These are phyloP conservation scores for Pyrgilauda ruficollis DNA, from an alignment of 2,113 vertebrate genomes.

Conservation along the genomic window DNA sequence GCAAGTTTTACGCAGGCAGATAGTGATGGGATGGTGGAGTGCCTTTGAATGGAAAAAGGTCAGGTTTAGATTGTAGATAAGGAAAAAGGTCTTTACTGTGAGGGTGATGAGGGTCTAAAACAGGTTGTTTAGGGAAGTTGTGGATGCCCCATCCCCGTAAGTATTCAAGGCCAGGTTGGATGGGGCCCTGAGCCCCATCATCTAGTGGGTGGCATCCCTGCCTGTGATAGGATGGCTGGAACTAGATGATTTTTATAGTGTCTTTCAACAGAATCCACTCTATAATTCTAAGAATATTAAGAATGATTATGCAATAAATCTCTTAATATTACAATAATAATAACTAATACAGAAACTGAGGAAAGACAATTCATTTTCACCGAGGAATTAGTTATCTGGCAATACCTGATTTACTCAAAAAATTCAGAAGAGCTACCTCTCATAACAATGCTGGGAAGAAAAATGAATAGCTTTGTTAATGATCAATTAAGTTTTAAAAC, in stretches of 20 bases:
- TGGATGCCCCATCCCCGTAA: not conserved
- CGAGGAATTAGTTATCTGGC: not conserved
- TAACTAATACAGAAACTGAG: not conserved
- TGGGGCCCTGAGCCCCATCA: not conserved
- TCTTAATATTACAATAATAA: not conserved
- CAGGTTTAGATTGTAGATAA: not conserved
- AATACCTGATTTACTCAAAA: not conserved
- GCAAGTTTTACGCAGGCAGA: accelerated
- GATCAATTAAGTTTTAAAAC: not conserved
- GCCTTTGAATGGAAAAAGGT: not conserved
- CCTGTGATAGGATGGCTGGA: not conserved
- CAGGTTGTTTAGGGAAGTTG: not conserved
- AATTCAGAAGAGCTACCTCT: not conserved
- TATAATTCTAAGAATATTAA: not conserved
- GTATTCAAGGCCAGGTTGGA: not conserved
- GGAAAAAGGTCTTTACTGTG: not conserved
- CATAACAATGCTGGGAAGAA: not conserved
- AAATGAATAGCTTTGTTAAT: not conserved
- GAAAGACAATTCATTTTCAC: not conserved
- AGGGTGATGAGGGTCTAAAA: not conserved
- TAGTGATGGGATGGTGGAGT: not conserved
- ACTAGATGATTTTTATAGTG: not conserved
- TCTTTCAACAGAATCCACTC: not conserved
- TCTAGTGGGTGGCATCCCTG: not conserved
- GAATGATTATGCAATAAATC: not conserved